A percentile compares a stretch with the other conserved stretches of the same genome.
phyloP scores from a whole-genome alignment of 92 coral and sea anemone genomes.

The Porites lobata region DNA sequence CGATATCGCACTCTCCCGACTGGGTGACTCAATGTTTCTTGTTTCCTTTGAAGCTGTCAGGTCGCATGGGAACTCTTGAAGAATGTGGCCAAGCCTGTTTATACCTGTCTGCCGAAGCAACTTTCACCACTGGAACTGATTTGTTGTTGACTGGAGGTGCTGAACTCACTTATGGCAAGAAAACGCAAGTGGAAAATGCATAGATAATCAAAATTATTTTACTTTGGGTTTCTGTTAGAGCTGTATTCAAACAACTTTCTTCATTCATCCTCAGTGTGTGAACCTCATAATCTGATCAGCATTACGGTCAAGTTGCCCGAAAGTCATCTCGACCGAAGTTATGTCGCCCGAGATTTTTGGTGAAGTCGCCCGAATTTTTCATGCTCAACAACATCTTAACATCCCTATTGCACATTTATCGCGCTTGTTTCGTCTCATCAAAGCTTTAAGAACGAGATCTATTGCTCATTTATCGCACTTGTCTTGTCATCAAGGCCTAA shows the following conservation, averaged over 20 bases:
- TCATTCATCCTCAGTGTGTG: too few relatives aligned
- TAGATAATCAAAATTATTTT: not conserved
- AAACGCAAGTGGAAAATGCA: slow-evolving; percentile 56
- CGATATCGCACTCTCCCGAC: not conserved
- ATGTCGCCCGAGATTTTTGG: too few relatives aligned
- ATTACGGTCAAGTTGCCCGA: too few relatives aligned
- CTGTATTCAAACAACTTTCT: not conserved
- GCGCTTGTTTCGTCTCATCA: too few relatives aligned
- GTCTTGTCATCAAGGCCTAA: too few relatives aligned
- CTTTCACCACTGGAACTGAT: slow-evolving; percentile 93
- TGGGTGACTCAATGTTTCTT: not conserved
- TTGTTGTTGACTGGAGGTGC: slow-evolving; percentile 92
- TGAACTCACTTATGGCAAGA: slow-evolving; percentile 88
- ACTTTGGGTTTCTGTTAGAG: not conserved
- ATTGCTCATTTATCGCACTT: too few relatives aligned
- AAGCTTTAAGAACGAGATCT: too few relatives aligned
- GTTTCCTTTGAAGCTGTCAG: slow-evolving; percentile 69
- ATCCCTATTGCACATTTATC: too few relatives aligned
- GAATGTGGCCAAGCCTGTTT: slow-evolving; percentile 94
- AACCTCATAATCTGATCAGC: too few relatives aligned
- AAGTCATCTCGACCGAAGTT: too few relatives aligned
- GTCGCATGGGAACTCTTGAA: slow-evolving; percentile 96
- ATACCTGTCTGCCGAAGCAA: slow-evolving; percentile 95
- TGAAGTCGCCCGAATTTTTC: too few relatives aligned
- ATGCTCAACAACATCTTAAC: too few relatives aligned